Evolutionary conservation across 1,140 invertebrate genomes (phyloP).

Genomic region (Metopolophium dirhodum): DNA sequence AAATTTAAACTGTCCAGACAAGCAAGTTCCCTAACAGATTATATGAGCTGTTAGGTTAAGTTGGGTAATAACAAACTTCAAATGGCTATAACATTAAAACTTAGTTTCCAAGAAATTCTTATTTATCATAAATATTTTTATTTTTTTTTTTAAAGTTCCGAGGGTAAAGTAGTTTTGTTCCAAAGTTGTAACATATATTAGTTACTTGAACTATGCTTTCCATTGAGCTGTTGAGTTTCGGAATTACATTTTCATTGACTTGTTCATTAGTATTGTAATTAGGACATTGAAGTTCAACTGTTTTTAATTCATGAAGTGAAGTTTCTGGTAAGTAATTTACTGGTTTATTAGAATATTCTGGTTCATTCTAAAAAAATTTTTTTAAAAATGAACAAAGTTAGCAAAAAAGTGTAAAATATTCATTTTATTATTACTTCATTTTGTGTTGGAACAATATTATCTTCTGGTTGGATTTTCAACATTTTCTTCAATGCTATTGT

Average conservation of each 20-base stretch:
- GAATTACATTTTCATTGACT: not conserved
- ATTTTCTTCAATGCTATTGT: slow-evolving; percentile 40
- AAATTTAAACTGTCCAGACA: no score
- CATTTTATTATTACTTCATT: slow-evolving; percentile 12
- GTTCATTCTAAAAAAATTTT: not conserved
- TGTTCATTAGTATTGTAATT: not conserved
- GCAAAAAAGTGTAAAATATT: not conserved
- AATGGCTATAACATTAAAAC: no score
- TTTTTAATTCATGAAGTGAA: not conserved
- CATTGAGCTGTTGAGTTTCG: not conserved
- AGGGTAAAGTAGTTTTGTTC: no score
- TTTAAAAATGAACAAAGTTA: not conserved
- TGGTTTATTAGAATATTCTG: not conserved
- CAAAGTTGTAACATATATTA: not conserved
- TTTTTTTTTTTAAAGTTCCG: no score
- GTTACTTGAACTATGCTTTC: not conserved
- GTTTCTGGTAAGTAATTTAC: not conserved
- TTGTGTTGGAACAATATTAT: not conserved
- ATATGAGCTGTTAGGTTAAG: no score
- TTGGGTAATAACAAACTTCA: no score
- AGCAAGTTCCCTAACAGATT: no score
- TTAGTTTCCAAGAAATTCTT: no score
- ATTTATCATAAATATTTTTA: no score
- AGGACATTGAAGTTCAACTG: not conserved
- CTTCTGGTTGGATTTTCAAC: slow-evolving; percentile 42